Evolutionary conservation across 2,797 vertebrate species (phyloP).

Genomic region (Odontamblyopus lacepedii): DNA sequence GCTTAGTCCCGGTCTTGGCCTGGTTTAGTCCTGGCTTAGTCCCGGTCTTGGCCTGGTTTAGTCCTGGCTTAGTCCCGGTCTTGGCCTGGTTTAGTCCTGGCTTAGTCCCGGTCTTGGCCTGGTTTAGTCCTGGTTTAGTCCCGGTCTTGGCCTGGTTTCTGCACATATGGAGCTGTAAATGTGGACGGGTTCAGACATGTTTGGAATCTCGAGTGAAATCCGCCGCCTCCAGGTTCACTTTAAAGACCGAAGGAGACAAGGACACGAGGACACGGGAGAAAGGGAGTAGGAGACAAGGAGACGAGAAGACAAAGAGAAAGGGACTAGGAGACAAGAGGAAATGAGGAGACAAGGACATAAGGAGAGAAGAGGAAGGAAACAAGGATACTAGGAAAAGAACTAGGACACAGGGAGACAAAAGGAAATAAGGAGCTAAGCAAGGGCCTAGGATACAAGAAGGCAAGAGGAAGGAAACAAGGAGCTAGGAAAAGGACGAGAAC

Average conservation of each 20-base stretch:
- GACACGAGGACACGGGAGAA: neutral
- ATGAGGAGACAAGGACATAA: neutral
- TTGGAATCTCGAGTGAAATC: constrained; percentile 5
- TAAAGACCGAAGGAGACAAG: neutral
- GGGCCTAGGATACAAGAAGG: too few species aligned
- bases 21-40: neutral
- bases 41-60: neutral
- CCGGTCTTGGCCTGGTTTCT: neutral
- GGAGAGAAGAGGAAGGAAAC: neutral
- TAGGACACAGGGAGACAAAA: too few species aligned
- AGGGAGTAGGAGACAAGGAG: neutral
- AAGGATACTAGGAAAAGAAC: neutral
- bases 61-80: neutral
- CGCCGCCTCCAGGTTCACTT: constrained; percentile 6
- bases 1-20: too few species aligned
- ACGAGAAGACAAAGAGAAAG: neutral
- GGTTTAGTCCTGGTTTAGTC: neutral
- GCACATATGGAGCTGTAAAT: too few species aligned
- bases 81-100: neutral
- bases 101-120: neutral
- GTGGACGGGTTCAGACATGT: neutral
- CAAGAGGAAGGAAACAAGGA: neutral
- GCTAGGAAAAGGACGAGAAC: neutral
- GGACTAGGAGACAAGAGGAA: neutral
- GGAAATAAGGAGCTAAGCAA: neutral